Evolutionary conservation across 1,140 invertebrate species (phyloP).

Genomic region (Halictus rubicundus): DNA sequence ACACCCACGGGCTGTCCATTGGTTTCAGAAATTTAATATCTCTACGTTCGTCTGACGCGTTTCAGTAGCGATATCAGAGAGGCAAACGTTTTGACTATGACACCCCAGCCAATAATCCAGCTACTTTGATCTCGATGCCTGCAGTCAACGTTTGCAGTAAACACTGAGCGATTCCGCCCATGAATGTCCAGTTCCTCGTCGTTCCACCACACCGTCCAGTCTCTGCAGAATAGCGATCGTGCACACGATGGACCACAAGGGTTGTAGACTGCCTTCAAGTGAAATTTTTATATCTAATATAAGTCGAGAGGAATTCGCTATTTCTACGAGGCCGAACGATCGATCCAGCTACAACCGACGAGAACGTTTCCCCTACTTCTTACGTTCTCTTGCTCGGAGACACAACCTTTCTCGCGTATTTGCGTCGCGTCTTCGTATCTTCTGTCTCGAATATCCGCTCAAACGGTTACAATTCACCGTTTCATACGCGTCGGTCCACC

Average conservation of each 20-base stretch:
- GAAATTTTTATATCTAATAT: not conserved
- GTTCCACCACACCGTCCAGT: no score
- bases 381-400: not conserved
- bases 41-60: not conserved
- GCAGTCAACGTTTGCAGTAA: not conserved
- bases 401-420: not conserved
- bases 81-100: not conserved
- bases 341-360: not conserved
- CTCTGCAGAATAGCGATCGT: not conserved
- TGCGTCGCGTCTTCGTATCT: not conserved
- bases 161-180: conserved; percentile 13
- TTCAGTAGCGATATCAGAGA: not conserved
- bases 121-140: conserved; percentile 39
- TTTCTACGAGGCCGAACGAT: not conserved
- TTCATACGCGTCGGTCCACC: no score
- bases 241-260: not conserved
- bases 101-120: conserved; percentile 7
- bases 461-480: not conserved
- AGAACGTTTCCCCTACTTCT: not conserved
- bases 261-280: not conserved
- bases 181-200: not conserved
- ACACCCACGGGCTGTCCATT: no score
- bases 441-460: not conserved
- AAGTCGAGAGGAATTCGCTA: not conserved
- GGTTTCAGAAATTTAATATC: not conserved